Conservation (phyloP, 1,140 invertebrate species). For the Venturia canescens region DNA sequence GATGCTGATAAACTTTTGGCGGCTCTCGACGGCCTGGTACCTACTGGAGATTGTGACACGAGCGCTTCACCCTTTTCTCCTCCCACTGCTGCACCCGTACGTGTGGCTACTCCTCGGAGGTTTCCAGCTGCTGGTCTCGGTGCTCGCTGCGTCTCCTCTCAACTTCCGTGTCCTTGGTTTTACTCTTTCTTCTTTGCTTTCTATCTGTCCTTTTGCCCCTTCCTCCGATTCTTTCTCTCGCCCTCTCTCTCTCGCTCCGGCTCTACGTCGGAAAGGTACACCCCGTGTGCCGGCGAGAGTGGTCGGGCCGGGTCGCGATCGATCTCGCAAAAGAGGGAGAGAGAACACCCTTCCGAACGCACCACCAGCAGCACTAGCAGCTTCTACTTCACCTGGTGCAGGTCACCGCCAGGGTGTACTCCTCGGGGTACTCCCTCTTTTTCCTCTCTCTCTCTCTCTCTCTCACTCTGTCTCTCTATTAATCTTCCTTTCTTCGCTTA, state of each 20-base stretch:
- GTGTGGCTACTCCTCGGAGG: constrained; percentile 17
- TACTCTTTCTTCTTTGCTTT: neutral
- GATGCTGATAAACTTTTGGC: constrained; percentile 12
- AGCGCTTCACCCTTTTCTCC: neutral
- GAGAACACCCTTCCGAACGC: constrained; percentile 47
- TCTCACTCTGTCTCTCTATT: neutral
- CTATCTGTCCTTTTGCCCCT: neutral
- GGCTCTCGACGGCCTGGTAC: neutral
- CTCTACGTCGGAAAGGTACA: constrained; percentile 41
- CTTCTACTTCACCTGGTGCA: constrained; percentile 47
- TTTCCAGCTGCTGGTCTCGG: neutral
- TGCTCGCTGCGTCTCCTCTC: neutral
- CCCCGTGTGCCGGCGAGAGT: constrained; percentile 44
- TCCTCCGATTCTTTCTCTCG: neutral
- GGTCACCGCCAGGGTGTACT: constrained; percentile 44
- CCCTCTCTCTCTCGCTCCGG: constrained; percentile 6
- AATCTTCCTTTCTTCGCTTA: neutral
- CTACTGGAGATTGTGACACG: neutral
- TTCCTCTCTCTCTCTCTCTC: constrained; percentile 38
- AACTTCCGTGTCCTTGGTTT: neutral
- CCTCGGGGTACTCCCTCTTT: constrained; percentile 34
- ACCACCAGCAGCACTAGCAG: constrained; percentile 39
- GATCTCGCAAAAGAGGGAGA: constrained; percentile 47
- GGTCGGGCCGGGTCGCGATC: constrained; percentile 47
- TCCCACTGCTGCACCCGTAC: neutral